Conservation (phyloP, 2,888 invertebrate species). For the Phalangium opilio region DNA sequence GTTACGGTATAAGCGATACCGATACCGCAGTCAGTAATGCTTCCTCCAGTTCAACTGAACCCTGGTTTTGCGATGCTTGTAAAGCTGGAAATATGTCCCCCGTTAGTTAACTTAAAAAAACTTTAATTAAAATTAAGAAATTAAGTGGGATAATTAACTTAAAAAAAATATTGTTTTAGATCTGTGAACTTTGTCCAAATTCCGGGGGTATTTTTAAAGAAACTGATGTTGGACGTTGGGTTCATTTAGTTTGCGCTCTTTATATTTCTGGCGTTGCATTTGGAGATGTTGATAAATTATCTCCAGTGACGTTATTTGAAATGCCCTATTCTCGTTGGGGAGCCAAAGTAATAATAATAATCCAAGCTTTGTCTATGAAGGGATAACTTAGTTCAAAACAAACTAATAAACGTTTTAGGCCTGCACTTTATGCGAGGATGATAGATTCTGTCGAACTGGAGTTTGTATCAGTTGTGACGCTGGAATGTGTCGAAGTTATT, state of each 20-base stretch:
- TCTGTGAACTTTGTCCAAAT: constrained; percentile 91
- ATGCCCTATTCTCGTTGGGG: constrained; percentile 98
- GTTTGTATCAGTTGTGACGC: constrained; percentile 96
- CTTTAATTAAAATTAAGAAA: not conserved
- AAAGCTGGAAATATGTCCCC: constrained; percentile 76
- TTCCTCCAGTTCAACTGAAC: constrained; percentile 88
- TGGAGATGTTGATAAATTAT: constrained; percentile 77
- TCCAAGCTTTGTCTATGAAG: not conserved
- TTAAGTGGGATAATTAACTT: too few species aligned
- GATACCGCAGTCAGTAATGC: constrained; percentile 82
- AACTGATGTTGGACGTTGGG: constrained; percentile 93
- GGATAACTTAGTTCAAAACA: too few species aligned
- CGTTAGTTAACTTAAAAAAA: constrained; percentile 27
- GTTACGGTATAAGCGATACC: constrained; percentile 85
- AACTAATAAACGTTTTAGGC: constrained; percentile 31
- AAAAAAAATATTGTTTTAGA: constrained; percentile 23
- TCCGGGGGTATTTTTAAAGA: constrained; percentile 73
- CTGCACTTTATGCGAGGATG: constrained; percentile 78
- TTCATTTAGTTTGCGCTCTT: constrained; percentile 90
- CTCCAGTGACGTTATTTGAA: constrained; percentile 82
- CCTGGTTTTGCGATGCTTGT: constrained; percentile 99
- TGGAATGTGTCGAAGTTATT: constrained; percentile 91
- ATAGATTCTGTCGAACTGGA: constrained; percentile 72
- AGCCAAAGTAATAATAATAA: constrained; percentile 43
- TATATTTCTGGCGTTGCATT: constrained; percentile 96